Conservation (phyloP, 2,888 invertebrate genomes). For the Chrysolina americana region DNA sequence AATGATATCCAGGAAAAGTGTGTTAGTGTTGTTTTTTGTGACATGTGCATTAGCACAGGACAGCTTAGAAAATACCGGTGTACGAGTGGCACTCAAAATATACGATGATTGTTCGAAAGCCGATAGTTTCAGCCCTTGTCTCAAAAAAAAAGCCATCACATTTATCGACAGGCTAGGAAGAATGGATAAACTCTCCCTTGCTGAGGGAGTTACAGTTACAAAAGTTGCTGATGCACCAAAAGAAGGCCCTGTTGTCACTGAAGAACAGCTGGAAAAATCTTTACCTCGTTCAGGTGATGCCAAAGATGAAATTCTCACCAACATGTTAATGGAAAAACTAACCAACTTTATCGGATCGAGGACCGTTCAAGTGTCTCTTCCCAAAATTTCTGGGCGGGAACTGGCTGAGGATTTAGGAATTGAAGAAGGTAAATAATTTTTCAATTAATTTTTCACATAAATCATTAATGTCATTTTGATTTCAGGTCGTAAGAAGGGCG, state of each 20-base stretch:
- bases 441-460: not conserved
- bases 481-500: conserved; percentile 62
- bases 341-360: conserved; percentile 82
- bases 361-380: conserved; percentile 83
- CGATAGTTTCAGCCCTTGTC: conserved; percentile 80
- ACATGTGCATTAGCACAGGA: conserved; percentile 60
- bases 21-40: conserved; percentile 65
- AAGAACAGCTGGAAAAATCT: conserved; percentile 80
- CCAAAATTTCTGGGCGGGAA: conserved; percentile 75
- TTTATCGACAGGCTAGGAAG: conserved; percentile 84
- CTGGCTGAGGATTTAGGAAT: conserved; percentile 69
- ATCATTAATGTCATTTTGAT: conserved; percentile 17
- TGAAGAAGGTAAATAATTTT: conserved; percentile 78
- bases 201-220: conserved; percentile 80
- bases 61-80: conserved; percentile 72
- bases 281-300: conserved; percentile 78
- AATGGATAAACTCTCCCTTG: conserved; percentile 76
- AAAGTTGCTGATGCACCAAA: conserved; percentile 72
- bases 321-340: conserved; percentile 80
- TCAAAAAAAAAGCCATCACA: conserved; percentile 86
- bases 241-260: conserved; percentile 76
- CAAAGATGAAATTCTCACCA: conserved; percentile 78
- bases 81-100: conserved; percentile 78
- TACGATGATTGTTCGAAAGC: conserved; percentile 85
- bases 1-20: conserved; percentile 62